Evolutionary conservation across 2,888 invertebrate genomes (phyloP).

Genomic region (Rhorus exstirpatorius): DNA sequence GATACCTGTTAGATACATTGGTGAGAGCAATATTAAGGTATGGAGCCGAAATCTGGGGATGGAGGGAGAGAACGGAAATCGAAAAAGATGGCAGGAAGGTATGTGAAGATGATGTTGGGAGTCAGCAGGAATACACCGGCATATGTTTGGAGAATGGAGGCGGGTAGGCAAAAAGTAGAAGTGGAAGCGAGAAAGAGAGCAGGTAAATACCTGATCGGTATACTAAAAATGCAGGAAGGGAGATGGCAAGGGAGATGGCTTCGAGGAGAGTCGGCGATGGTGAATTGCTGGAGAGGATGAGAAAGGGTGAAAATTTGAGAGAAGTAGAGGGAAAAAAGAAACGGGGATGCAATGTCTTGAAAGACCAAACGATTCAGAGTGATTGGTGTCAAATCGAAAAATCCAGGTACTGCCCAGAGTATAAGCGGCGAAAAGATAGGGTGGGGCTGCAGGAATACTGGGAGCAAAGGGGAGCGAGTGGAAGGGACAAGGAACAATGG

Average conservation of each 20-base stretch:
- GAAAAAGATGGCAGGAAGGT: slow-evolving; percentile 47
- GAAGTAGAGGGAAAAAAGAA: too few relatives aligned
- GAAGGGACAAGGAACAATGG: slow-evolving; percentile 32
- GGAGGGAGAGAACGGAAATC: slow-evolving; percentile 46
- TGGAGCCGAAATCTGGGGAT: slow-evolving; percentile 63
- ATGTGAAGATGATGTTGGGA: slow-evolving; percentile 58
- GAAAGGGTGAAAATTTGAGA: too few relatives aligned
- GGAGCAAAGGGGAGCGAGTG: neutral
- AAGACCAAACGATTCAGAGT: slow-evolving; percentile 30
- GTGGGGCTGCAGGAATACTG: slow-evolving; percentile 7
- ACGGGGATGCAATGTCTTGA: too few relatives aligned
- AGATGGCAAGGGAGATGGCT: too few relatives aligned
- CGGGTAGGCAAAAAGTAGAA: slow-evolving; percentile 31
- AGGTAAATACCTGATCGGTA: too few relatives aligned
- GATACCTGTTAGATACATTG: slow-evolving; percentile 53
- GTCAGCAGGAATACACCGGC: slow-evolving; percentile 50
- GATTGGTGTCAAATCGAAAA: slow-evolving; percentile 16
- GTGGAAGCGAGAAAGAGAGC: too few relatives aligned
- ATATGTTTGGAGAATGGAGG: too few relatives aligned
- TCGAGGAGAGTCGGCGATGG: too few relatives aligned
- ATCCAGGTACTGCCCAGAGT: slow-evolving; percentile 1
- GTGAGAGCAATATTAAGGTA: slow-evolving; percentile 45
- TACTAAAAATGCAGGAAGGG: too few relatives aligned
- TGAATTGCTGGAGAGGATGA: too few relatives aligned
- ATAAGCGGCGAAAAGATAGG: neutral